phyloP scores from a whole-genome alignment of 2,797 vertebrate genomes.

The Nasua narica region DNA sequence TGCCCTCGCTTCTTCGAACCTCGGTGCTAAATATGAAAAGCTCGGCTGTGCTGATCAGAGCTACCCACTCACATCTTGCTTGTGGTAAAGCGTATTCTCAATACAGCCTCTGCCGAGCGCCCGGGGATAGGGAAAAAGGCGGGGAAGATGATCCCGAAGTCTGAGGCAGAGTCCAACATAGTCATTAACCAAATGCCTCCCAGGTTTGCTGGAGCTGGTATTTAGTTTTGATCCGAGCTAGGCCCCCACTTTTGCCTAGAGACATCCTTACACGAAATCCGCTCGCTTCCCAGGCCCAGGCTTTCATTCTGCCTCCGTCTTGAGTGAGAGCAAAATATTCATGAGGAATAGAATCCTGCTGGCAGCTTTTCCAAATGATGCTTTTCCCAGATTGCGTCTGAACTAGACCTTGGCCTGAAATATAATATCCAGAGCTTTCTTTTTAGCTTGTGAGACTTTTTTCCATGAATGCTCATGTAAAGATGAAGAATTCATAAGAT shows the following conservation, averaged over 20 bases:
- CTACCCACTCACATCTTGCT: neutral
- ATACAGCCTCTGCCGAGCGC: neutral
- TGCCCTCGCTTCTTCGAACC: neutral
- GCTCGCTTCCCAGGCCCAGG: neutral
- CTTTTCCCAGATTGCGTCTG: conserved; percentile 27
- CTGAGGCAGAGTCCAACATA: neutral
- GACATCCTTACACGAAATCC: neutral
- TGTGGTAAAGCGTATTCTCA: neutral
- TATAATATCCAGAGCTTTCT: neutral
- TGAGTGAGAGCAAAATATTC: neutral
- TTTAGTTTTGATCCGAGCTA: neutral
- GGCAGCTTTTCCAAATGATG: conserved; percentile 11
- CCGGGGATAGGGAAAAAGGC: neutral
- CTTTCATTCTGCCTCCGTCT: neutral
- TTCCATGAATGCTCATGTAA: neutral
- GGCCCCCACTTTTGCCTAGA: neutral
- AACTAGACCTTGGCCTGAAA: conserved; percentile 16
- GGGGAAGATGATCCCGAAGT: neutral
- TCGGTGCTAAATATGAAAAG: neutral
- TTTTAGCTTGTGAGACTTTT: neutral
- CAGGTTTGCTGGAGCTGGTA: neutral
- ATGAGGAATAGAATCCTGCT: neutral
- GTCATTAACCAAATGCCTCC: neutral
- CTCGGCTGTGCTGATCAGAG: neutral
- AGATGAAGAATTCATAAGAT: neutral